Conservation (phyloP, 2,888 invertebrate genomes). For the Lycia hirtaria region DNA sequence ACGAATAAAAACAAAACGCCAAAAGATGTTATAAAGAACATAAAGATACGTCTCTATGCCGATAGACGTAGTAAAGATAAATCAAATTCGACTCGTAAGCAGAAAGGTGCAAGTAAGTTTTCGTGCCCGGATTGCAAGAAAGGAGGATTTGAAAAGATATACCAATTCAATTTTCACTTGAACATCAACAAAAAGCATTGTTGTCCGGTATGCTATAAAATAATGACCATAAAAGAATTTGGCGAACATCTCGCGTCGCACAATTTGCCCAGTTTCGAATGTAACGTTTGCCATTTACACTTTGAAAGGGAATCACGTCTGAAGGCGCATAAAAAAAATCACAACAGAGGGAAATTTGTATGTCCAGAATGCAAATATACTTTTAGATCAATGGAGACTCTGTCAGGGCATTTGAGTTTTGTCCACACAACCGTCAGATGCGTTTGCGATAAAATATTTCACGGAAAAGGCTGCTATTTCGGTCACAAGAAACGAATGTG, state of each 20-base stretch:
- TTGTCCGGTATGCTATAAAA: constrained; percentile 50
- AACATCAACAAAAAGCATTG: constrained; percentile 47
- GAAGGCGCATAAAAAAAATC: constrained; percentile 39
- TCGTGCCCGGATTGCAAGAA: constrained; percentile 54
- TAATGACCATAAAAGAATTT: constrained; percentile 44
- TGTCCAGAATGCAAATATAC: constrained; percentile 55
- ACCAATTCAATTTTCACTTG: constrained; percentile 54
- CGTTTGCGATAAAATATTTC: constrained; percentile 50
- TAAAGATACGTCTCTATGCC: constrained; percentile 33
- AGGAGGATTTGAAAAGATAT: constrained; percentile 35
- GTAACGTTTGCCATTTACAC: constrained; percentile 48
- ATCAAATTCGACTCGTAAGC: not conserved
- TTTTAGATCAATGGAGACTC: constrained; percentile 40
- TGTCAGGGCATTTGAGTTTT: constrained; percentile 47
- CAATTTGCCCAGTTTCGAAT: constrained; percentile 38
- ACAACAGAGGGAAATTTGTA: constrained; percentile 37
- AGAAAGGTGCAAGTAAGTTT: not conserved
- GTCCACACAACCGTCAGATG: constrained; percentile 51
- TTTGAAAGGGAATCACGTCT: constrained; percentile 43
- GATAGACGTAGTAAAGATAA: not conserved
- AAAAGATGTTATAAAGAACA: constrained; percentile 38
- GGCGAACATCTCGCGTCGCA: constrained; percentile 47
- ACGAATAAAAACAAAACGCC: constrained; percentile 32
- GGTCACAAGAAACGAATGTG: constrained; percentile 41
- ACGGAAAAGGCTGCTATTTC: constrained; percentile 52